phyloP scores from a whole-genome alignment of 2,888 invertebrate species.

The Eristalis tenax region DNA sequence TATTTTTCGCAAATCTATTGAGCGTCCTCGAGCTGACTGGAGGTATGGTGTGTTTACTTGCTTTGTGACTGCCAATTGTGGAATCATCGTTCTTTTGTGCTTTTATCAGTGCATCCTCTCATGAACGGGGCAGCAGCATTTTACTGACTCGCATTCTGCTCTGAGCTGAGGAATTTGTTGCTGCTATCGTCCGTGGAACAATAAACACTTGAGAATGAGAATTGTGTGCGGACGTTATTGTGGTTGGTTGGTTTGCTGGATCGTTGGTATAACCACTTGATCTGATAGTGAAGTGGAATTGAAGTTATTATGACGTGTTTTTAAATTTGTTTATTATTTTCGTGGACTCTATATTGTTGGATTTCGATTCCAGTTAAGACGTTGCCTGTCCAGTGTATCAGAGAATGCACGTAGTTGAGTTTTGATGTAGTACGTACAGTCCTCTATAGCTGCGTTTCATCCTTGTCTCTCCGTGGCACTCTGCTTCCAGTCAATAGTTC shows the following conservation, averaged over 20 bases:
- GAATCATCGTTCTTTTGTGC: slow-evolving; percentile 23
- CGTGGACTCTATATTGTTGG: background rate
- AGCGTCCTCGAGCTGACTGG: slow-evolving; percentile 12
- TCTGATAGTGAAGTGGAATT: slow-evolving; percentile 1
- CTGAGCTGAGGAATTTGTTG: slow-evolving; percentile 23
- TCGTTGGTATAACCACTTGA: background rate
- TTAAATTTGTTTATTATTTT: background rate
- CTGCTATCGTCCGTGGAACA: slow-evolving; percentile 16
- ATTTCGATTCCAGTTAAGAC: too few relatives aligned
- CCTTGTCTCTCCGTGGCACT: too few relatives aligned
- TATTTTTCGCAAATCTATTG: slow-evolving; percentile 40
- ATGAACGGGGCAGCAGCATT: slow-evolving; percentile 10
- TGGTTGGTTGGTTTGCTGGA: background rate
- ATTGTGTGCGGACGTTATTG: background rate
- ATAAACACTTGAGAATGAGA: background rate
- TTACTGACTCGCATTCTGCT: slow-evolving; percentile 2
- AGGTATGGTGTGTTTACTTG: background rate
- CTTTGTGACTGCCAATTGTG: slow-evolving; percentile 15
- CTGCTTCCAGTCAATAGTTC: too few relatives aligned
- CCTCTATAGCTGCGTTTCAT: too few relatives aligned
- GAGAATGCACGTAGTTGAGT: too few relatives aligned
- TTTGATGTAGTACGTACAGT: too few relatives aligned
- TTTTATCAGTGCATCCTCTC: slow-evolving; percentile 41
- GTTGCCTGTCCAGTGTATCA: too few relatives aligned
- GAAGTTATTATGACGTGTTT: background rate